phyloP scores from a whole-genome alignment of 2,113 vertebrate genomes.

The Psophia crepitans region DNA sequence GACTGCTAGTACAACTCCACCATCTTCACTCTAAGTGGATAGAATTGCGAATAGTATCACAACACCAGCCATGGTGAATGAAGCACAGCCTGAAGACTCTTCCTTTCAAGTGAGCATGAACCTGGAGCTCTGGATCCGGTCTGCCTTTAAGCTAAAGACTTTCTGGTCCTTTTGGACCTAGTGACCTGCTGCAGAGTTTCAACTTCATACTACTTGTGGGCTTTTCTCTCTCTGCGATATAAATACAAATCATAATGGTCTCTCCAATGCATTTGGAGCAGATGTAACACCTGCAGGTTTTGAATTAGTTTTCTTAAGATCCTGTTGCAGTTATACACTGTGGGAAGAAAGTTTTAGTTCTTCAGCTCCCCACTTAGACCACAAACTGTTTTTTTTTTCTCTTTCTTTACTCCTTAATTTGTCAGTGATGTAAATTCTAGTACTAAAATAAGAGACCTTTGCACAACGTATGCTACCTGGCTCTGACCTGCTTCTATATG shows the following conservation, averaged over 20 bases:
- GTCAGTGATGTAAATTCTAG: neutral
- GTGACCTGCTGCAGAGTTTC: neutral
- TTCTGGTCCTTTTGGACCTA: neutral
- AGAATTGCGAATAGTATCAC: neutral
- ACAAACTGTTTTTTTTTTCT: neutral
- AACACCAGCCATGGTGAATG: neutral
- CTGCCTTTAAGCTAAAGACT: neutral
- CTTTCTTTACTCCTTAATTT: neutral
- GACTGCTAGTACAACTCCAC: neutral
- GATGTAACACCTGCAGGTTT: neutral
- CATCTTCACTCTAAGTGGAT: neutral
- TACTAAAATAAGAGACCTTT: neutral
- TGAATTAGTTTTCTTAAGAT: neutral
- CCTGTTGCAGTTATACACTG: neutral
- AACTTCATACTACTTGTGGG: neutral
- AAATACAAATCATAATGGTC: neutral
- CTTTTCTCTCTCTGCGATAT: neutral
- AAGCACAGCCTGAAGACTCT: neutral
- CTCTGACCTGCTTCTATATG: neutral
- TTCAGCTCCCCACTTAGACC: neutral
- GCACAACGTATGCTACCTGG: neutral
- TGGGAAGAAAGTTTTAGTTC: neutral
- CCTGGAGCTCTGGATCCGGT: neutral
- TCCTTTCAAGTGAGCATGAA: neutral
- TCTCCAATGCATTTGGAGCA: neutral